These are phyloP conservation scores for Hippocampus mohnikei DNA, from an alignment of 2,113 vertebrate species.

Conservation along the genomic window DNA sequence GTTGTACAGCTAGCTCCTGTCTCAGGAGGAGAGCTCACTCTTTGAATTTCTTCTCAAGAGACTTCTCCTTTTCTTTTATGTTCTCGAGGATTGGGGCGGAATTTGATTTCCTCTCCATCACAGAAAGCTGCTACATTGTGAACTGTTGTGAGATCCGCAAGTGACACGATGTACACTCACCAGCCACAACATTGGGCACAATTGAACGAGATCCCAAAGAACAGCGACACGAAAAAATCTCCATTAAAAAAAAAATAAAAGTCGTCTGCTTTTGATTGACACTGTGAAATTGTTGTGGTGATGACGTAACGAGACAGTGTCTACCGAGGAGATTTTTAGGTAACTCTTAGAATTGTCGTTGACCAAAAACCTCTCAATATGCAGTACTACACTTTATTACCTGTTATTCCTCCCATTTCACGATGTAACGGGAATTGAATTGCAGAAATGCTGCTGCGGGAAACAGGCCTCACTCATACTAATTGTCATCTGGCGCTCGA, in stretches of 20 bases:
- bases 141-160: constrained; percentile 3
- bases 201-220: not conserved
- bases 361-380: too few species aligned
- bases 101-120: not conserved
- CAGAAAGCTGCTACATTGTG: not conserved
- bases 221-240: not conserved
- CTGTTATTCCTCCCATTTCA: too few species aligned
- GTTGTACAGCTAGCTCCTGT: not conserved
- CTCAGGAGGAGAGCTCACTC: not conserved
- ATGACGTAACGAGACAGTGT: too few species aligned
- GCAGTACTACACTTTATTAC: too few species aligned
- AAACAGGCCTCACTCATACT: too few species aligned
- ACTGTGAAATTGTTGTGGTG: not conserved
- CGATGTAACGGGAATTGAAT: too few species aligned
- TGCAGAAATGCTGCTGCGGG: too few species aligned
- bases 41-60: constrained; percentile 1
- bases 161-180: not conserved
- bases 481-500: too few species aligned
- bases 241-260: too few species aligned
- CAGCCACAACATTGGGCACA: not conserved
- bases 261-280: not conserved
- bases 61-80: not conserved
- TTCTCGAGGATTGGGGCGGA: not conserved
- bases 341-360: too few species aligned
- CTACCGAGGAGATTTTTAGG: too few species aligned